A percentile compares a stretch with the other conserved stretches of the same genome.
Evolutionary conservation across 2,888 invertebrate genomes (phyloP).

Genomic region (Coelopa pilipes): DNA sequence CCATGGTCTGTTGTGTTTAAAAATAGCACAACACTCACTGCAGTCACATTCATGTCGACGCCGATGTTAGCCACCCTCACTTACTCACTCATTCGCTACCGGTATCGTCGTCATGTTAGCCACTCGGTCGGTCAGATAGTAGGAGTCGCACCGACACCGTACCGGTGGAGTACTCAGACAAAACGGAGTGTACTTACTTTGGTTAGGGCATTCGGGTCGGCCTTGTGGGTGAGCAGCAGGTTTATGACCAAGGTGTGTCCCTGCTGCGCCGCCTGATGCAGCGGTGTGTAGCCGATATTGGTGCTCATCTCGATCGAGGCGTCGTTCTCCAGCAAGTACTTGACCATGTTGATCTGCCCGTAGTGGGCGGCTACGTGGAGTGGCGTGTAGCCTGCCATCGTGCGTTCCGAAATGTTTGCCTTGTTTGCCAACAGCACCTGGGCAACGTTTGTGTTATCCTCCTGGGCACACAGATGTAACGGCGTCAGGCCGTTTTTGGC

Average conservation of each 20-base stretch:
- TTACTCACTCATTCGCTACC: too few species aligned
- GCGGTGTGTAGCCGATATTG: constrained; percentile 87
- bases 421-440: constrained; percentile 81
- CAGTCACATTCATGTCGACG: too few species aligned
- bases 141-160: too few species aligned
- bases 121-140: too few species aligned
- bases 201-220: constrained; percentile 94
- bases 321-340: constrained; percentile 86
- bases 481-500: constrained; percentile 89
- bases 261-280: constrained; percentile 99
- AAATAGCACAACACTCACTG: too few species aligned
- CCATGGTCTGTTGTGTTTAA: too few species aligned
- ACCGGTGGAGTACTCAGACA: too few species aligned
- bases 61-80: too few species aligned
- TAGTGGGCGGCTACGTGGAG: constrained; percentile 97
- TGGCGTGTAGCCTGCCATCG: constrained; percentile 92
- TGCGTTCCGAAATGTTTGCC: constrained; percentile 78
- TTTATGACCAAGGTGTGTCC: constrained; percentile 96
- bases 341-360: constrained; percentile 92
- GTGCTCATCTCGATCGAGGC: constrained; percentile 87
- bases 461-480: constrained; percentile 94
- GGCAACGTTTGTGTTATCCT: constrained; percentile 90
- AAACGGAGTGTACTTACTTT: constrained; percentile 75
- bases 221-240: constrained; percentile 89
- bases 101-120: too few species aligned